A percentile compares a stretch with the other conserved stretches of the same genome.
Evolutionary conservation across 2,888 invertebrate genomes (phyloP).

Genomic region (Cataglyphis cursor): DNA sequence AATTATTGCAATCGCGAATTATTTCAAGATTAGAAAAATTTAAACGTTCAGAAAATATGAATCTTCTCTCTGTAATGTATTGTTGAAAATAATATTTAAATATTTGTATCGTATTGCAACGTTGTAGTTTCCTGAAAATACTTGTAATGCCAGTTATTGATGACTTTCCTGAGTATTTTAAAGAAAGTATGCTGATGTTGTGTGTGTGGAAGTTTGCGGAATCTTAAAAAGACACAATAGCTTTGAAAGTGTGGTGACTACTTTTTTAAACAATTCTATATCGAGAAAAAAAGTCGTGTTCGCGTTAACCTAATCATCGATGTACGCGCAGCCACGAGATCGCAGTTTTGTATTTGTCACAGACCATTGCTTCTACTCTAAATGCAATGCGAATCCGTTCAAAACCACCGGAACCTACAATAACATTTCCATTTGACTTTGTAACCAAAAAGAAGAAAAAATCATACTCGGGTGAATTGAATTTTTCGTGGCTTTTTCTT

Average conservation of each 20-base stretch:
- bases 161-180: background rate
- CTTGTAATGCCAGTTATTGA: background rate
- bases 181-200: background rate
- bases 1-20: background rate
- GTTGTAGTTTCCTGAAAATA: background rate
- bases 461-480: constrained; percentile 45
- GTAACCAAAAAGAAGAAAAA: constrained; percentile 26
- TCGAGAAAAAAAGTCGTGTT: constrained; percentile 47
- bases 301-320: constrained; percentile 72
- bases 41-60: background rate
- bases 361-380: constrained; percentile 68
- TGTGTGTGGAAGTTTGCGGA: background rate
- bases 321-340: constrained; percentile 66
- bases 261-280: constrained; percentile 31
- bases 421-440: constrained; percentile 66
- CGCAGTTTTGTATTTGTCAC: constrained; percentile 67
- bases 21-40: background rate
- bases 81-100: background rate
- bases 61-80: background rate
- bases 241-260: constrained; percentile 7
- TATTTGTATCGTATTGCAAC: background rate
- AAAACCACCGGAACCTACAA: constrained; percentile 63
- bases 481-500: constrained; percentile 34
- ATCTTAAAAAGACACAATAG: constrained; percentile 6
- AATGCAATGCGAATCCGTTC: constrained; percentile 65